A percentile compares a stretch with the other conserved stretches of the same genome.
Conservation (phyloP, 2,888 invertebrate genomes). For the Archaeoteleia sp. region DNA sequence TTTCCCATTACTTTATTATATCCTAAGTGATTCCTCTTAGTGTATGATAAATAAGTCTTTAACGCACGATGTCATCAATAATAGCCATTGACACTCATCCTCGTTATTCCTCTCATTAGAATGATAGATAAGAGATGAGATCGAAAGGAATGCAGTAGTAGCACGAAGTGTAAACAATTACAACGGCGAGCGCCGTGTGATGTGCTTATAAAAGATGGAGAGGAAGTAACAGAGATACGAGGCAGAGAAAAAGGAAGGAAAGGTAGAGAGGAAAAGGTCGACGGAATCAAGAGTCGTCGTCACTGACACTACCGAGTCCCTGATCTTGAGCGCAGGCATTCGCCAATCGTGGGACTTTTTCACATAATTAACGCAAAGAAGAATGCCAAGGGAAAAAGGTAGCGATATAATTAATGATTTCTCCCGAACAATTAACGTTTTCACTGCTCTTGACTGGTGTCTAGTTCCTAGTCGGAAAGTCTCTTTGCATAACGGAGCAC, state of each 20-base stretch:
- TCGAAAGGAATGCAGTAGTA: constrained; percentile 35
- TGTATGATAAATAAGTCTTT: constrained; percentile 32
- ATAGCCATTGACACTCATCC: constrained; percentile 38
- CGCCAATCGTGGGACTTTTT: constrained; percentile 51
- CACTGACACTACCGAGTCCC: constrained; percentile 24
- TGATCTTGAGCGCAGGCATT: constrained; percentile 33
- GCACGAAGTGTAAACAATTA: constrained; percentile 31
- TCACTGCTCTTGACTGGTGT: constrained; percentile 65
- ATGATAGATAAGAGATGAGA: constrained; percentile 40
- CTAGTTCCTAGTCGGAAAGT: constrained; percentile 56
- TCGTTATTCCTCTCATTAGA: constrained; percentile 28
- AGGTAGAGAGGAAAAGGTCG: constrained; percentile 43
- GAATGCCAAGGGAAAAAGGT: constrained; percentile 44
- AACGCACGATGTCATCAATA: constrained; percentile 14
- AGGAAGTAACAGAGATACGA: constrained; percentile 24
- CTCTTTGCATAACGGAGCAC: constrained; percentile 56
- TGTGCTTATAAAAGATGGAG: constrained; percentile 8
- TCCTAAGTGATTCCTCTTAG: too few species aligned
- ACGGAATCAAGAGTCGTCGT: constrained; percentile 28
- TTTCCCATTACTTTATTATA: too few species aligned
- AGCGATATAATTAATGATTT: constrained; percentile 66
- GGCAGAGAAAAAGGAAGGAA: constrained; percentile 7
- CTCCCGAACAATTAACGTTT: constrained; percentile 66
- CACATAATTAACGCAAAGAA: constrained; percentile 47
- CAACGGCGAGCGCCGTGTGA: neutral